These are phyloP conservation scores for Ctenoplectra terminalis DNA, from an alignment of 1,140 invertebrate species.

Conservation along the genomic window DNA sequence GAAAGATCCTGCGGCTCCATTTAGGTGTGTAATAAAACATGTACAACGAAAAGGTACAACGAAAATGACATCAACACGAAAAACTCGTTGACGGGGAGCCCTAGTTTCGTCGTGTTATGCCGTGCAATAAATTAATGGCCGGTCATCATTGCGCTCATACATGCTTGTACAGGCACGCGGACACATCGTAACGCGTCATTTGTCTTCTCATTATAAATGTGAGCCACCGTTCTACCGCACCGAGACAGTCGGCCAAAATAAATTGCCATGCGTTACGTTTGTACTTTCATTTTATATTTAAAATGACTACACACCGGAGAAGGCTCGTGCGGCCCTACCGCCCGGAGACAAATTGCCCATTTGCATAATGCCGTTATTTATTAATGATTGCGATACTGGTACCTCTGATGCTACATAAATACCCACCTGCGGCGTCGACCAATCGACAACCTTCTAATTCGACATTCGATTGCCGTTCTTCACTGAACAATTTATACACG, in stretches of 20 bases:
- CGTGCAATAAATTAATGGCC: slow-evolving; percentile 70
- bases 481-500: slow-evolving; percentile 40
- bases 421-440: slow-evolving; percentile 60
- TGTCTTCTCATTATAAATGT: slow-evolving; percentile 77
- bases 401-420: slow-evolving; percentile 61
- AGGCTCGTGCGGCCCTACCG: slow-evolving; percentile 46
- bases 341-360: slow-evolving; percentile 76
- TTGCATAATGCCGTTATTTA: slow-evolving; percentile 79
- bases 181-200: slow-evolving; percentile 70
- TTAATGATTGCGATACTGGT: slow-evolving; percentile 69
- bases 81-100: slow-evolving; percentile 64
- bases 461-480: slow-evolving; percentile 47
- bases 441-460: slow-evolving; percentile 66
- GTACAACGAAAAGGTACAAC: slow-evolving; percentile 40
- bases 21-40: slow-evolving; percentile 58
- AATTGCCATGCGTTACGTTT: slow-evolving; percentile 75
- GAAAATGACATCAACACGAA: slow-evolving; percentile 64
- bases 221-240: slow-evolving; percentile 69
- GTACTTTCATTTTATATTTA: slow-evolving; percentile 79
- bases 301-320: slow-evolving; percentile 65
- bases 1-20: slow-evolving; percentile 46
- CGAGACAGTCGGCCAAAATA: slow-evolving; percentile 71
- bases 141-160: slow-evolving; percentile 66
- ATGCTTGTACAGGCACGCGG: slow-evolving; percentile 45
- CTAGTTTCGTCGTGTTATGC: slow-evolving; percentile 56